Evolutionary conservation across 2,888 invertebrate species (phyloP), one percentile per base, ranked within the genome.

Genomic region (Hipparchia semele): DNA sequence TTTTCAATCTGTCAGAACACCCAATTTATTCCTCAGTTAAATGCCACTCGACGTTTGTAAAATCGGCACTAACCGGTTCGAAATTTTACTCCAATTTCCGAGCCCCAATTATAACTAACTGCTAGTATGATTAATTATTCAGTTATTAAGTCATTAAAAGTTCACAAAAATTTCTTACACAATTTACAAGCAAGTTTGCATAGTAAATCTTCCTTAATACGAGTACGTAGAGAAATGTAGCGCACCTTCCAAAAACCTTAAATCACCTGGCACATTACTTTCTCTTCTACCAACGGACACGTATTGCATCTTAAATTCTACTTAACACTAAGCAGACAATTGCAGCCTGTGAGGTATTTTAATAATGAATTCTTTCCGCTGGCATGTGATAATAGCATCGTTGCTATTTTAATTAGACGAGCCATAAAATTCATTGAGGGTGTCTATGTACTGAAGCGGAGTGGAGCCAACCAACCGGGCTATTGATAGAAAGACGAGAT

Each of bases 331-430:
- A 72, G 71, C 74, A 75, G 89, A 89, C 90, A 89, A 87, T 85
- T 83, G 83, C 84, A 88, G 84, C 59, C 70, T 67, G 62, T 86
- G 80, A 80, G 87, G 89, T 88, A 87, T 89, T 91, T 91, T 88
- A 90, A 90, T 92, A 91, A 91, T 89, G 90, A 90, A 91, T 91
- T 91, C 87, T 91, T 90, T 86, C 85, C 85, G 81, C 80, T 79
- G 81, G 86, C 89, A 90, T 91, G 90, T 88, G 87, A 80, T 89
- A 90, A 90, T 88, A 87, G 84, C 82, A 79, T 79, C 83, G 84
- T 84, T 80, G 82, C 81, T 79, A 82, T 87, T 90, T 86, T 88
- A 90, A 91, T 89, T 87, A 88, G 87, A 83, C 81, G 82, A 82
- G 82, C 85, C 86, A 88, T 91, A 90, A 88, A 90, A 56, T 13